Percentiles rank a stretch among this genome's conserved stretches.
Evolutionary conservation across 2,113 vertebrate genomes (phyloP).

Genomic region (Cranoglanis bouderius): DNA sequence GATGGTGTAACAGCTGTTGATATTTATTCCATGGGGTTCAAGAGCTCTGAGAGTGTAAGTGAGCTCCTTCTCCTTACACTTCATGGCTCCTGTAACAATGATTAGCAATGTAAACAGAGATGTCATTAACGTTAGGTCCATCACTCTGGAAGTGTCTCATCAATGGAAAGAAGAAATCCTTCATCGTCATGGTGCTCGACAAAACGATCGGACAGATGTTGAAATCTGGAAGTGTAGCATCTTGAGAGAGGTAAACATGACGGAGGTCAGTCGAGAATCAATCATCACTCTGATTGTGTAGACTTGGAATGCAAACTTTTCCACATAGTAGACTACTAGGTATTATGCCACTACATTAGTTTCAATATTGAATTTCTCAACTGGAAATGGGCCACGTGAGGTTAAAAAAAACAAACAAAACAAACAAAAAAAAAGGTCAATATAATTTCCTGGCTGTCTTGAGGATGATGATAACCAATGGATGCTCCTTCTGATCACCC

Average conservation of each 20-base stretch:
- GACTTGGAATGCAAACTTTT: not conserved
- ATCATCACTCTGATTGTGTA: not conserved
- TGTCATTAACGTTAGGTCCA: not conserved
- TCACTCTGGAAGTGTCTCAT: not conserved
- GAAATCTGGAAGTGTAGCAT: not conserved
- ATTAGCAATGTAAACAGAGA: not conserved
- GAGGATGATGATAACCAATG: not conserved
- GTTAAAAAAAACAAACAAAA: no score
- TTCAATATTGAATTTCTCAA: not conserved
- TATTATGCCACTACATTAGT: not conserved
- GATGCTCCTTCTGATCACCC: slow-evolving; percentile 58
- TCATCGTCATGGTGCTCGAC: not conserved
- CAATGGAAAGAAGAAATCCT: not conserved
- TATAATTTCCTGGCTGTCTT: not conserved
- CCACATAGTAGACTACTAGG: not conserved
- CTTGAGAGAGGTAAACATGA: not conserved
- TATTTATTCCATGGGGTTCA: not conserved
- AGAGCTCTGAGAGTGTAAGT: not conserved
- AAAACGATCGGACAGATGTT: not conserved
- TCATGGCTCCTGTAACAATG: not conserved
- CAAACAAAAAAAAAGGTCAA: not conserved
- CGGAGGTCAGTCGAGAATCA: not conserved
- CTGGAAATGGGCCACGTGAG: not conserved
- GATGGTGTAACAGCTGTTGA: not conserved
- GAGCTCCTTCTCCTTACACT: not conserved